These are phyloP conservation scores for Clistopyga incitator DNA, from an alignment of 2,888 invertebrate genomes.

Conservation along the genomic window DNA sequence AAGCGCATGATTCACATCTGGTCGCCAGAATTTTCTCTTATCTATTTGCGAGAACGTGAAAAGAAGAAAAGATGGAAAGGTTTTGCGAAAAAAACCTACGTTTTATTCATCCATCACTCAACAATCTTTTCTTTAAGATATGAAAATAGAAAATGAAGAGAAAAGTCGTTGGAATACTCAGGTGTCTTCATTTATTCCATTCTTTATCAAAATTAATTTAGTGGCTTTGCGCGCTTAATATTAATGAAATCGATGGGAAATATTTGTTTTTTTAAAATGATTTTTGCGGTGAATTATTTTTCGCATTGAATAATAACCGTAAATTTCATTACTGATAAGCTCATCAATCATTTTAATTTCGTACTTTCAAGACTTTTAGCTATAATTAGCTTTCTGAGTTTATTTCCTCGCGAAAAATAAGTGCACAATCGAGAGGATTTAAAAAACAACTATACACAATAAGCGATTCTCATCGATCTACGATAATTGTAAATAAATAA, in stretches of 20 bases:
- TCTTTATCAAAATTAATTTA: not conserved
- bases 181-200: not conserved
- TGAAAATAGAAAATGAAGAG: too few species aligned
- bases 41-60: not conserved
- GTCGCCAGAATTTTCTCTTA: constrained; percentile 16
- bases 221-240: not conserved
- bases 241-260: too few species aligned
- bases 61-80: not conserved
- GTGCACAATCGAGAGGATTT: not conserved
- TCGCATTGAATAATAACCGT: not conserved
- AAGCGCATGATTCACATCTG: constrained; percentile 58
- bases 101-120: constrained; percentile 3
- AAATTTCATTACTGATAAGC: too few species aligned
- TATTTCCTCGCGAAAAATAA: not conserved
- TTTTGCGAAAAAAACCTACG: not conserved
- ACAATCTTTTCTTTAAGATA: not conserved
- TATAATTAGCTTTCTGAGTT: too few species aligned
- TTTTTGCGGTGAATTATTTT: not conserved
- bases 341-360: too few species aligned
- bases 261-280: too few species aligned
- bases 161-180: not conserved
- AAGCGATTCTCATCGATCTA: constrained; percentile 1
- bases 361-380: too few species aligned
- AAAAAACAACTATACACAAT: not conserved
- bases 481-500: constrained; percentile 13